Evolutionary conservation across 2,888 invertebrate genomes (phyloP), one percentile per base, ranked within the genome.

Genomic region (Melieria picta): DNA sequence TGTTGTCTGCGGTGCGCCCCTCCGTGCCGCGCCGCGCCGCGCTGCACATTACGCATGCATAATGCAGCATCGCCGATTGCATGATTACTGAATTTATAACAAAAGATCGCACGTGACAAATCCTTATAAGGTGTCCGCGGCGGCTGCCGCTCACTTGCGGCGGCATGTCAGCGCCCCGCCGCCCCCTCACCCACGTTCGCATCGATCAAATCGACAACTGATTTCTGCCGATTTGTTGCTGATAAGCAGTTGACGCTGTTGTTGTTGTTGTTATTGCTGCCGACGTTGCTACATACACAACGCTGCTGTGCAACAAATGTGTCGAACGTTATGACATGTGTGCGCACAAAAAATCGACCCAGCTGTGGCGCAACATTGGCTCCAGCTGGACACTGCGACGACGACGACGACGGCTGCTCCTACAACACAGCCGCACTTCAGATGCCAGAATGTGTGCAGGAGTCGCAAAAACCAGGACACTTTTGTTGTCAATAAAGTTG

Each of bases 81-180:
- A 83, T 85, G 85, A 85, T 85, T 83, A 83, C 82, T 84, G 86
- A 82, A 84, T 86, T 83, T 82, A 80, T 80, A 86, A 81, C 83
- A 83, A 85, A 85, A 86, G 84, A 84, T 85, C 85, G 85, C 85
- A 86, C 85, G 85, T 85, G 85, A 86, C 85, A 85, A 85, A 85
- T 81, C 85, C 86, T 82, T 85, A 82, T 85, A 85, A 81, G 85
- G 85, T 13, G n/a, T 52, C 16, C 47, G 62, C 62, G 9, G 16
- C 55, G 63, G 52, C 56, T 57, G 69, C 63, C 62, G 56, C 42
- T n/a, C 52, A 69, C 62, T 60, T 62, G 61, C 67, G 61, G 67
- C 67, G 60, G 62, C 69, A 69, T 52, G 10, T 56, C 69, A 69
- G 56, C 62, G 62, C 62, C 62, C 43, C 42, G 47, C 47, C 16